Base-by-base conservation (phyloP, 1,140 invertebrate species). In the Leptinotarsa undecemlineata region DNA sequence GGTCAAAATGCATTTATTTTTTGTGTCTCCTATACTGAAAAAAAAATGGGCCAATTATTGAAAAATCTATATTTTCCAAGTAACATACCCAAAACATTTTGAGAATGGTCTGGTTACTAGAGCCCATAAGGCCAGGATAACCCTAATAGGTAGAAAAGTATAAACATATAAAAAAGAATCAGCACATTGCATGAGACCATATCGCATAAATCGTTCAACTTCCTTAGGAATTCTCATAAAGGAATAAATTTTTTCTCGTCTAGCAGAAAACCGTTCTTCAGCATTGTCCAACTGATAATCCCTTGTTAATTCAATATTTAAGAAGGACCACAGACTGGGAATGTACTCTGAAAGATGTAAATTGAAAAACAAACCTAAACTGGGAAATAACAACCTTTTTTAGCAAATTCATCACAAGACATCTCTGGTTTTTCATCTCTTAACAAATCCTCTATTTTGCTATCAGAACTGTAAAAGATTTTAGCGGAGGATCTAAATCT, bases 101-200 rank as follows among this genome's bases (percentile, higher is more conserved):
- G 88, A 88, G 79, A 95, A 86, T 42, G 93, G 89, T 78, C 93
- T 88, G 57, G 89, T 91, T 4, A 95, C 82, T 62, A 96, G 87
- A 61, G 92, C 91, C 91, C 93, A 95, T 70, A 95, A 84, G 20
- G 95, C 96, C 83, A 98, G 88, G 17, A 95, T 78, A 85, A 99
- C 96, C 79, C 98, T 87, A 66, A 99, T 85, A 47, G 98, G 98
- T 80, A 99, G 88, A 90, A 99, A 98, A 69, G 98, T 99, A 84
- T 98, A 98, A 57, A 99, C 92, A 88, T 97, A 99, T 63, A 99
- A 88, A 86, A 99, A 98, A 26, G 97, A 97, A 88, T 99, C 98
- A n/a, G 95, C 92, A 88, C 98, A 99, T 86, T 95, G 94, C 83
- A 99, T 94, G 84, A 98, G 98, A 57, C 98, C 98, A 90, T 97